These are phyloP conservation scores for Mus pahari DNA, from an alignment of 2,113 vertebrate species.

Conservation along the genomic window DNA sequence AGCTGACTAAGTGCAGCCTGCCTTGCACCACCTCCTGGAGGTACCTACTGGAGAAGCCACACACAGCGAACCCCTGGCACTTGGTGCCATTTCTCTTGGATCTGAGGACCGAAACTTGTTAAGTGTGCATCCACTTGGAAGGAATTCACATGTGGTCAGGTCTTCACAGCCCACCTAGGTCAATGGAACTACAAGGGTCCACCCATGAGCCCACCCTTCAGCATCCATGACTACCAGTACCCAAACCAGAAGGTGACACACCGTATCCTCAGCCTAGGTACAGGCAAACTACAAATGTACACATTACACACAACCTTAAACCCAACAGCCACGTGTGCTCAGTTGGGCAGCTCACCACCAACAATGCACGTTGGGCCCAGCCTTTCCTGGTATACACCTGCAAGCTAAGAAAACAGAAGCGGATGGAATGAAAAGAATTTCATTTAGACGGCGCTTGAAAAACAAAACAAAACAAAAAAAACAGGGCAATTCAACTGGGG, in stretches of 20 bases:
- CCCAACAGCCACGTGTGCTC: background rate
- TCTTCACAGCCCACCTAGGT: background rate
- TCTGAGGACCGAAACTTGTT: background rate
- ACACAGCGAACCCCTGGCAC: background rate
- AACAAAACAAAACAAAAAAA: too few species aligned
- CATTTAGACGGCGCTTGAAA: background rate
- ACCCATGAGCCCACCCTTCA: background rate
- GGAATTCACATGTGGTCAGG: background rate
- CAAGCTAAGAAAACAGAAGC: background rate
- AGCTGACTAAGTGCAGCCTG: background rate
- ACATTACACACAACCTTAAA: background rate
- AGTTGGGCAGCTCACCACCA: background rate
- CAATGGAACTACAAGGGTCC: background rate
- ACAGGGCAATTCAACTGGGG: background rate
- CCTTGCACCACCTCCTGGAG: background rate
- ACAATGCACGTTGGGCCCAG: rapidly evolving
- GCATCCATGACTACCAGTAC: background rate
- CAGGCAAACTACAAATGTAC: background rate
- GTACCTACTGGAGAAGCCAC: background rate
- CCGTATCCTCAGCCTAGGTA: background rate
- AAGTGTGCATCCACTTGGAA: background rate
- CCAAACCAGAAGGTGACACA: background rate
- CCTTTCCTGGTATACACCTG: background rate
- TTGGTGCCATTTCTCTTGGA: background rate
- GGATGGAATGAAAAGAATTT: background rate